A percentile compares a stretch with the other conserved stretches of the same genome.
Conservation (phyloP, 30 jellyfish, hydroid and myxozoan genomes). For the Nemopilema nomurai region DNA sequence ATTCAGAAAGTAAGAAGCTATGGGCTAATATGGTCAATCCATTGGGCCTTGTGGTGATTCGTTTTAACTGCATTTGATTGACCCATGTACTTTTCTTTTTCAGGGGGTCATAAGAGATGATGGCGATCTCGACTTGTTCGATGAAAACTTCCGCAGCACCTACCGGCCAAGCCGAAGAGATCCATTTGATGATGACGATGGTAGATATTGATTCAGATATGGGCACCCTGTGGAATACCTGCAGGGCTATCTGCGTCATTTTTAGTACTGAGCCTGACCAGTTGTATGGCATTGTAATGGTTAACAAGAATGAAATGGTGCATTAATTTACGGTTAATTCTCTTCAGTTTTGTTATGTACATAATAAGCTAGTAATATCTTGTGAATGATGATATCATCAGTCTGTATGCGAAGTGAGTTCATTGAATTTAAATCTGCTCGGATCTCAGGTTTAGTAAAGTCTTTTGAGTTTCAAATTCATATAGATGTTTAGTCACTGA, state of each 20-base stretch:
- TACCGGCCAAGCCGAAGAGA: conserved; percentile 66
- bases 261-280: not conserved
- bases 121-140: conserved; percentile 76
- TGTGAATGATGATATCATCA: not conserved
- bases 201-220: not conserved
- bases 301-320: too few relatives aligned
- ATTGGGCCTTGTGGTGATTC: too few relatives aligned
- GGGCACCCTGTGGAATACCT: not conserved
- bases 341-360: not conserved
- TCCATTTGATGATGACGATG: conserved; percentile 67
- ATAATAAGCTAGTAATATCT: not conserved
- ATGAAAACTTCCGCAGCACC: conserved; percentile 61
- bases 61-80: too few relatives aligned
- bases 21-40: too few relatives aligned
- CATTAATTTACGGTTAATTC: not conserved
- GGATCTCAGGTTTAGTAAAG: too few relatives aligned
- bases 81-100: too few relatives aligned
- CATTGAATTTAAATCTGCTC: too few relatives aligned
- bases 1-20: too few relatives aligned
- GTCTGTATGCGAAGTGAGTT: too few relatives aligned
- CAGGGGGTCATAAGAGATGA: conserved; percentile 95
- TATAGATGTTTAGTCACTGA: too few relatives aligned
- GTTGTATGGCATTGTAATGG: too few relatives aligned
- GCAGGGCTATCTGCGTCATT: not conserved
- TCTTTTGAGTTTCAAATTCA: too few relatives aligned